Percentiles rank a stretch among this genome's conserved stretches.
These are phyloP conservation scores for Sminthurides bifidus DNA, from an alignment of 1,140 invertebrate species.

Conservation along the genomic window DNA sequence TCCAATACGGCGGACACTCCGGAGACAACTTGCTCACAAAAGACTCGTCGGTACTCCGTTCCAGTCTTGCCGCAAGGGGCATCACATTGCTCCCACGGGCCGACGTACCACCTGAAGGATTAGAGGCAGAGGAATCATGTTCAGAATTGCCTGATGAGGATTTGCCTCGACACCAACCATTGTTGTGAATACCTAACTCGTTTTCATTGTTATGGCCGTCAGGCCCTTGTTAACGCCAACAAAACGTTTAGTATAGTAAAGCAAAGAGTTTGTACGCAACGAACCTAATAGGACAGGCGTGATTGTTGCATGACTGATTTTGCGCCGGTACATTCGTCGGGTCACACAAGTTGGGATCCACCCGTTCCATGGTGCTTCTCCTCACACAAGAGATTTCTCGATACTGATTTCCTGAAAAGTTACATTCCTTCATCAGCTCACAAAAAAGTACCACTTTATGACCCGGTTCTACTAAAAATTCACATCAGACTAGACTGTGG, in stretches of 20 bases:
- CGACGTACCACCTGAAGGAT: slow-evolving; percentile 53
- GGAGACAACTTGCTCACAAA: slow-evolving; percentile 61
- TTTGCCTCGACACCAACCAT: no score
- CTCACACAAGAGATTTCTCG: slow-evolving; percentile 6
- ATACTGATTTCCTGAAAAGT: slow-evolving; percentile 3
- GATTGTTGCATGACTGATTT: slow-evolving; percentile 57
- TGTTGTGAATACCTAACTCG: not conserved
- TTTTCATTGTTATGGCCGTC: slow-evolving; percentile 1
- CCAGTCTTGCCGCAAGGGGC: slow-evolving; percentile 11
- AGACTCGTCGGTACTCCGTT: slow-evolving; percentile 39
- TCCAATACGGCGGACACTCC: slow-evolving; percentile 49
- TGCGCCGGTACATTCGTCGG: slow-evolving; percentile 50
- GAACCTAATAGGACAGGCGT: slow-evolving; percentile 59
- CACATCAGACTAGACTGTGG: no score
- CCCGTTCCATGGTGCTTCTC: slow-evolving; percentile 42
- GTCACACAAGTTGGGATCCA: slow-evolving; percentile 66
- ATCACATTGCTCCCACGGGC: slow-evolving; percentile 51
- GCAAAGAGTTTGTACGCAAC: no score
- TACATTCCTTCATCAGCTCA: no score
- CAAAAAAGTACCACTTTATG: no score
- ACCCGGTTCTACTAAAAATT: no score
- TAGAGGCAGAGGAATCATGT: not conserved
- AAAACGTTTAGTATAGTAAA: no score
- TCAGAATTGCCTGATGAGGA: no score
- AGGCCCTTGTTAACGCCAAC: no score